A percentile compares a stretch with the other conserved stretches of the same genome.
Conservation (phyloP, 2,797 vertebrate species). For the Danionella dracula region DNA sequence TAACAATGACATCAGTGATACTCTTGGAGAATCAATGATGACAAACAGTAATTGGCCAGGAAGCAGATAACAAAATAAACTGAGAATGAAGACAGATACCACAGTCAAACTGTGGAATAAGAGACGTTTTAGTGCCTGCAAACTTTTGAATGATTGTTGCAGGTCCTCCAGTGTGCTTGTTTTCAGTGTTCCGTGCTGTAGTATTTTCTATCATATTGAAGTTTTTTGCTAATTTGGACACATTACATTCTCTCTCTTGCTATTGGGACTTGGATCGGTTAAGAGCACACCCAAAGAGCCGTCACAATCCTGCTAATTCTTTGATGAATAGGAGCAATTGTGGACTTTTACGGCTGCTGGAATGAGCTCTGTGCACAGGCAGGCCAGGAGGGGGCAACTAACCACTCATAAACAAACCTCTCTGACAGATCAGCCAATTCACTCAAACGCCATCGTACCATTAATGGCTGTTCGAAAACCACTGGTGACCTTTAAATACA, state of each 20-base stretch:
- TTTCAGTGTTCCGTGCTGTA: neutral
- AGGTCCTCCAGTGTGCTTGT: neutral
- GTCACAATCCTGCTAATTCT: constrained; percentile 63
- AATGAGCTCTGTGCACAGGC: constrained; percentile 53
- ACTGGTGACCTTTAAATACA: constrained; percentile 68
- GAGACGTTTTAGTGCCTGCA: too few relatives aligned
- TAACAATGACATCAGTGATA: too few relatives aligned
- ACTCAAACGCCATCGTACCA: constrained; percentile 55
- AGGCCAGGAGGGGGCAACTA: constrained; percentile 48
- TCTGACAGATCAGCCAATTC: constrained; percentile 69
- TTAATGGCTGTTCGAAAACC: constrained; percentile 68
- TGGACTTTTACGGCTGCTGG: constrained; percentile 60
- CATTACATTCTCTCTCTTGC: constrained; percentile 26
- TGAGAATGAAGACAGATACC: too few relatives aligned
- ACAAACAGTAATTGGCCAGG: too few relatives aligned
- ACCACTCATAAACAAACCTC: constrained; percentile 63
- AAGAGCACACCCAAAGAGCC: constrained; percentile 30
- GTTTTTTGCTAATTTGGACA: constrained; percentile 15
- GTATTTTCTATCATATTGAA: constrained; percentile 16
- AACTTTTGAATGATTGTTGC: neutral
- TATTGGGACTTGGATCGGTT: constrained; percentile 52
- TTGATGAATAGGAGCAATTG: constrained; percentile 65
- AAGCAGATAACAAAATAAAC: too few relatives aligned
- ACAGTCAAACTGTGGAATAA: too few relatives aligned
- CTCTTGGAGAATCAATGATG: too few relatives aligned